Evolutionary conservation across 2,113 vertebrate genomes (phyloP).

Genomic region (Gavialis gangeticus): DNA sequence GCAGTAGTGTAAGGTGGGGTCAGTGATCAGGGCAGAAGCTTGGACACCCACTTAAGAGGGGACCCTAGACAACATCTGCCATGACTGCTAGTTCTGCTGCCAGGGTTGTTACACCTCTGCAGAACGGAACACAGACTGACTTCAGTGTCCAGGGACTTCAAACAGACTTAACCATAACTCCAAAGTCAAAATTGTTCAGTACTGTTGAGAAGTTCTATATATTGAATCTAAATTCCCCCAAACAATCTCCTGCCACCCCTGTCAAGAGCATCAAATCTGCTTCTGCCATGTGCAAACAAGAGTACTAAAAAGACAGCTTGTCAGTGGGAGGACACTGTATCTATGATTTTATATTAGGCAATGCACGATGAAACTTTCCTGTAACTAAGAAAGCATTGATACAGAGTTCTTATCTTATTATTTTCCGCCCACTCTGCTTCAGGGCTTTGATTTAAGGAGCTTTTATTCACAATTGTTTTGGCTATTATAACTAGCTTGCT

Average conservation of each 20-base stretch:
- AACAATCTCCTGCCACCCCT: neutral
- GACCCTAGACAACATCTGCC: no score
- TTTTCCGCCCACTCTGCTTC: neutral
- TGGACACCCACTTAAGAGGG: no score
- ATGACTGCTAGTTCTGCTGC: no score
- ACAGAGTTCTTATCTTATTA: neutral
- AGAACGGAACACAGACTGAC: no score
- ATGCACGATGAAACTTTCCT: neutral
- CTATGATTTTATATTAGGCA: neutral
- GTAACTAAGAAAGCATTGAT: neutral
- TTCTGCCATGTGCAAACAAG: neutral
- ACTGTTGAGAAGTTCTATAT: neutral
- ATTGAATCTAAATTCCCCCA: neutral
- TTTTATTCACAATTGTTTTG: neutral
- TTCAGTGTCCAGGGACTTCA: neutral
- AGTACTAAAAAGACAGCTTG: neutral
- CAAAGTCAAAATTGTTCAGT: neutral
- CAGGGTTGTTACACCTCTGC: no score
- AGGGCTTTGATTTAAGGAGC: slow-evolving; percentile 10
- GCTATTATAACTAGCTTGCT: neutral
- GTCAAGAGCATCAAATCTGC: neutral
- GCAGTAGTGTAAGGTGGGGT: no score
- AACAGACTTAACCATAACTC: neutral
- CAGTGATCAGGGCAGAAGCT: no score
- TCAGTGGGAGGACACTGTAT: neutral